A percentile compares a stretch with the other conserved stretches of the same genome.
phyloP scores from a whole-genome alignment of 2,113 vertebrate genomes.

The Stigmatopora argus region DNA sequence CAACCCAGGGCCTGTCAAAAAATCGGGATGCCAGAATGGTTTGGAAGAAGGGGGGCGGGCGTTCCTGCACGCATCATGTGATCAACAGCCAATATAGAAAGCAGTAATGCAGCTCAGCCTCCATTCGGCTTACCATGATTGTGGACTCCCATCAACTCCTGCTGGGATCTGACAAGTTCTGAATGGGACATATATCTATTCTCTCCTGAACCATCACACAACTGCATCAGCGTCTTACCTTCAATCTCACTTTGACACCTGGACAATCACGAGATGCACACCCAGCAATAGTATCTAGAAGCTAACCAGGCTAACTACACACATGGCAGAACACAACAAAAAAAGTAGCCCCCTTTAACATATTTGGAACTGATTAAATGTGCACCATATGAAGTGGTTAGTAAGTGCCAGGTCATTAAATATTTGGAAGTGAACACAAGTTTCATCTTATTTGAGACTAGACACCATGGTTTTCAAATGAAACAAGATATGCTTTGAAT shows the following conservation, averaged over 20 bases:
- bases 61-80: neutral
- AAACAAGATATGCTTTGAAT: too few relatives aligned
- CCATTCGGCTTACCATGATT: neutral
- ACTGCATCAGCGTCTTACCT: neutral
- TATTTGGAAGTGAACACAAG: too few relatives aligned
- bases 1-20: constrained; percentile 1
- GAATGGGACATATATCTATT: neutral
- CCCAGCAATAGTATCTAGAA: constrained; percentile 16
- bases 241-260: neutral
- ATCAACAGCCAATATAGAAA: neutral
- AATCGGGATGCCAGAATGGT: constrained; percentile 7
- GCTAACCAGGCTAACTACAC: constrained; percentile 21
- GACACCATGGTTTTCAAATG: too few relatives aligned
- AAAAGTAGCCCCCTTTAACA: neutral
- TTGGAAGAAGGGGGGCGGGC: neutral
- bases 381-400: neutral
- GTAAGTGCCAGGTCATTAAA: neutral
- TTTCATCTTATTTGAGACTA: too few relatives aligned
- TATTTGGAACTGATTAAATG: neutral
- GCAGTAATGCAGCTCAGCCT: neutral
- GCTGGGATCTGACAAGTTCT: neutral
- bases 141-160: neutral
- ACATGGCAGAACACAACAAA: constrained; percentile 2
- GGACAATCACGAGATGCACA: neutral
- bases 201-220: neutral